These are phyloP conservation scores for Drosophila seclusa DNA, from an alignment of 2,888 invertebrate species.

Conservation along the genomic window DNA sequence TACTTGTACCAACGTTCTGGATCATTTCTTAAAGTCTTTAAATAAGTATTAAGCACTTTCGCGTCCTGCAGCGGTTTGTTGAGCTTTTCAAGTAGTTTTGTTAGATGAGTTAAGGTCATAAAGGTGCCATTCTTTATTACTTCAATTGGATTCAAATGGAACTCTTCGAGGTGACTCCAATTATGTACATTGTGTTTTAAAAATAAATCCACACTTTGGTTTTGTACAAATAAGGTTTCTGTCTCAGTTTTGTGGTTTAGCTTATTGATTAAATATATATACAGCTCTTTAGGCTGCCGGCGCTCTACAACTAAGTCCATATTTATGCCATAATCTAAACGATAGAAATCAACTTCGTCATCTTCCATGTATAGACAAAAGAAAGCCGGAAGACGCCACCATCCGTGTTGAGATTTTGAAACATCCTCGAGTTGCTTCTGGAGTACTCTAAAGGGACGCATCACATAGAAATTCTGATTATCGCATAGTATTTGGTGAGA, in stretches of 20 bases:
- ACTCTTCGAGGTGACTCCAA: slow-evolving; percentile 16
- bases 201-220: slow-evolving; percentile 6
- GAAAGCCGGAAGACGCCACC: slow-evolving; percentile 23
- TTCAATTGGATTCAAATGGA: slow-evolving; percentile 11
- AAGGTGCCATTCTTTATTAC: slow-evolving; percentile 2
- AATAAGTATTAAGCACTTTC: neutral
- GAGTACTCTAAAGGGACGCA: neutral
- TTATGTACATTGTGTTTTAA: neutral
- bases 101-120: neutral
- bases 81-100: neutral
- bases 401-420: slow-evolving; percentile 7
- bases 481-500: neutral
- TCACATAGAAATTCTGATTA: neutral
- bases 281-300: neutral
- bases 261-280: slow-evolving; percentile 6
- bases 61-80: too few relatives aligned
- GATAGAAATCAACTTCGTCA: slow-evolving; percentile 7
- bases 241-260: slow-evolving; percentile 3
- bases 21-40: neutral
- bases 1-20: neutral
- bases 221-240: slow-evolving; percentile 4
- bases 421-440: neutral
- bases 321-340: slow-evolving; percentile 6
- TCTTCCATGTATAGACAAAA: neutral
- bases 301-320: neutral